Base-by-base conservation (phyloP, 1,140 invertebrate species). In the Mycetomoellerius zeteki region DNA sequence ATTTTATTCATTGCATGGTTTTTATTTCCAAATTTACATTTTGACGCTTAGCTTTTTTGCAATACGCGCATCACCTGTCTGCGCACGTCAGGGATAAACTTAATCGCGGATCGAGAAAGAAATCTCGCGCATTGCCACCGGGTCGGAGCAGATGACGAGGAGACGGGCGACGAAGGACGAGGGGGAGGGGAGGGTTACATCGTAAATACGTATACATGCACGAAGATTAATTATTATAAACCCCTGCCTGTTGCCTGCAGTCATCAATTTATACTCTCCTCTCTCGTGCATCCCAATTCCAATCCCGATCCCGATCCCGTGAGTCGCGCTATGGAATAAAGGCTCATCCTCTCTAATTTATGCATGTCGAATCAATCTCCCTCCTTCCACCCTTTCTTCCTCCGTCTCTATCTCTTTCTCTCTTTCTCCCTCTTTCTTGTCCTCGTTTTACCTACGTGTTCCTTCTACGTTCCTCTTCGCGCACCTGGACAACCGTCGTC, bases 311-410 rank as follows among this genome's bases (percentile, higher is more conserved):
- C 89, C 92, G 81, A 92, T 89, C 90, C 91, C 91, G 86, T 82
- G 89, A 89, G 88, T 90, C 86, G 90, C 92, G 88, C 92, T 91
- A 89, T 89, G 87, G 92, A 91, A 94, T 93, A 93, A 94, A 94
- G 93, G 92, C 92, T 94, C 93, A 93, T 95, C 93, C 94, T 94
- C 92, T 94, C 93, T 95, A 95, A 95, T 95, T 94, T 95, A 95
- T 95, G 94, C 94, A 95, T 94, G 91, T 94, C 94, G 94, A 95
- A 95, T 95, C 94, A 95, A 95, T 95, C 94, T 94, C 93, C 90
- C 90, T 81, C 77, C 77, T 78, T 75, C 81, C 77, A 75, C 64
- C 87, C 80, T 77, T 88, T 27, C 52, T 71, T 65, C 24, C 52
- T 72, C 86, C 67, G 50, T 84, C 67, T 71, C 85, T 43, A 76